Conservation (phyloP, 2,797 vertebrate genomes). For the Capromys pilorides region DNA sequence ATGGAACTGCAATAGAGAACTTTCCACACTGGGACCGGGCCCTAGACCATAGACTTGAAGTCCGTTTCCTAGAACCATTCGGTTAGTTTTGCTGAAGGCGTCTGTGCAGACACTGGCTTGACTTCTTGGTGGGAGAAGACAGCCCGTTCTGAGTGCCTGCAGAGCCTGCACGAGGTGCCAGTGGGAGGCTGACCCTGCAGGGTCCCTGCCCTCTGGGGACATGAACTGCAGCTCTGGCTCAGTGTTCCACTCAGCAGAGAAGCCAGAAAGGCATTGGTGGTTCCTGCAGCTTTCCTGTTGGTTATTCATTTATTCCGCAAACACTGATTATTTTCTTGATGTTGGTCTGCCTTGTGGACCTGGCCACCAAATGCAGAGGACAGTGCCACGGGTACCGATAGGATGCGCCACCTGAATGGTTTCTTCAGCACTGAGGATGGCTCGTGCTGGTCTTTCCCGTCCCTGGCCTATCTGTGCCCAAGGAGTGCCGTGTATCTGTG, state of each 20-base stretch:
- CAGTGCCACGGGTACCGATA: fast-evolving
- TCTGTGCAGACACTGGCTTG: not conserved
- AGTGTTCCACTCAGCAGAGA: not conserved
- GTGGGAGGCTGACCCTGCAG: not conserved
- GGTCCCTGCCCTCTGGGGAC: not conserved
- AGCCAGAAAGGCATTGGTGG: not conserved
- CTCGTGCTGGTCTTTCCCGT: not conserved
- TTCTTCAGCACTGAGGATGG: not conserved
- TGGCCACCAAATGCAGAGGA: not conserved
- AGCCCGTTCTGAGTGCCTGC: not conserved
- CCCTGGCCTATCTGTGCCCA: not conserved
- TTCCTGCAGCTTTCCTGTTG: not conserved
- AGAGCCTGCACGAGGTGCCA: not conserved
- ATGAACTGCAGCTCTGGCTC: not conserved
- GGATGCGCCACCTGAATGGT: not conserved
- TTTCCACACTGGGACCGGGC: not conserved
- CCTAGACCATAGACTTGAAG: not conserved
- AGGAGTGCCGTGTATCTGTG: not conserved
- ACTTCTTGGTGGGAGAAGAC: not conserved
- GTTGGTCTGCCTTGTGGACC: not conserved
- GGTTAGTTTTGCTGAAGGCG: not conserved
- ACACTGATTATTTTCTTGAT: not conserved
- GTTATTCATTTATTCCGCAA: constrained; percentile 43
- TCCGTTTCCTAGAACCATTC: not conserved
- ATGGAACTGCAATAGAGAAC: not conserved